phyloP scores from a whole-genome alignment of 2,113 vertebrate species.

The Hyperoodon ampullatus region DNA sequence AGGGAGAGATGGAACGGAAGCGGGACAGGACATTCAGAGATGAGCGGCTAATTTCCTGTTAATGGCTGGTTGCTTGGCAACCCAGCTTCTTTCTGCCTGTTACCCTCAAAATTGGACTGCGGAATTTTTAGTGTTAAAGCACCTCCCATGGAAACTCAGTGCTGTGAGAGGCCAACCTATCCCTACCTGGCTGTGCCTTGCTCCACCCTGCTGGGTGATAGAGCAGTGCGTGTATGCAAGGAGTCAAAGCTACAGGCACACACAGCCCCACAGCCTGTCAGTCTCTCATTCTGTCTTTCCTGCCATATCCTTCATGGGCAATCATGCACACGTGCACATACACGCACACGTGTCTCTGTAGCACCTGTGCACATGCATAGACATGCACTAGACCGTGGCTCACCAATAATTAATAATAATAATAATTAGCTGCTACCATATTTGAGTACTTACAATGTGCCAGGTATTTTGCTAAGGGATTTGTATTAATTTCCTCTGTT shows the following conservation, averaged over 20 bases:
- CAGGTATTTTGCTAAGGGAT: neutral
- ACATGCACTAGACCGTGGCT: neutral
- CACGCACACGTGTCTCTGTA: neutral
- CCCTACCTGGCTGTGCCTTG: neutral
- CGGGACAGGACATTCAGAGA: conserved; percentile 74
- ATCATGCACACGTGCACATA: rapidly evolving
- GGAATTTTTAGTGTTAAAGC: conserved; percentile 53
- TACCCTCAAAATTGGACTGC: conserved; percentile 68
- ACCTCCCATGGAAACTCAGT: conserved; percentile 4
- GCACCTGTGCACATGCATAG: neutral
- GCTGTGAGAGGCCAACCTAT: neutral
- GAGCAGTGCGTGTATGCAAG: neutral
- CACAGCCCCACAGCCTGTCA: neutral
- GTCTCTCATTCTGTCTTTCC: neutral
- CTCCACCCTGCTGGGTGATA: neutral
- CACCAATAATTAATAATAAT: neutral
- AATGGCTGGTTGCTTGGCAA: conserved; percentile 81
- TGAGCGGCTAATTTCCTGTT: conserved; percentile 77
- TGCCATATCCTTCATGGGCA: neutral
- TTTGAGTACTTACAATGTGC: neutral
- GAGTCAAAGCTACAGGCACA: neutral
- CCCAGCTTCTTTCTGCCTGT: conserved; percentile 67
- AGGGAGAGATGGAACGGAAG: conserved; percentile 53
- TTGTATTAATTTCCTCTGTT: neutral
- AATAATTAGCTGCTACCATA: neutral